Base-by-base conservation (phyloP, 2,888 invertebrate species). In the Drosophila rellima region DNA sequence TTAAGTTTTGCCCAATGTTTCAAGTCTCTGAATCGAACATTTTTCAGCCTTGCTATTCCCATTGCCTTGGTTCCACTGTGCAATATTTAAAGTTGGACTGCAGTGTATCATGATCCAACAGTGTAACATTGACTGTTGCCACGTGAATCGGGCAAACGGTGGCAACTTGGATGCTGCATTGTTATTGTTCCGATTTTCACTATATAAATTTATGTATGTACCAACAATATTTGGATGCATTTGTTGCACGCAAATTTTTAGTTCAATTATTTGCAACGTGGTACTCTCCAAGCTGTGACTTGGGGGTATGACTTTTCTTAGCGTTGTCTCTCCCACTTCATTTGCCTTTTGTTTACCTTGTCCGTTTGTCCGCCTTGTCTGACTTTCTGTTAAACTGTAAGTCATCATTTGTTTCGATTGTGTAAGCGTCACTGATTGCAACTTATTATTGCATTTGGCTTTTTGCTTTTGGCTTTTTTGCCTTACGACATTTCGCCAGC, bases 401-500 rank as follows among this genome's bases (percentile, higher is more conserved):
- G 44, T 45, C 44, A 56, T 56, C 23, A 45, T 15, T 29, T 10
- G 3, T 23, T 35, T 17, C 26, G 17, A 66, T 66, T 66, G 52
- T 61, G 65, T 61, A 66, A 65, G 50, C 40, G 15, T 20, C 29
- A 39, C 52, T 61, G 61, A 66, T 66, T 66, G 65, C 65, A 15
- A 61, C 48, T 61, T 48, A 33, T 40, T 47, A 62, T 63, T 61
- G 29, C 59, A 37, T 56, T 45, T 17, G 6, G 26, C 26, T 26
- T 26, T 6, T 26, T 23, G 23, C n/a, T 23, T 7, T 26, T 26
- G 26, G n/a, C n/a, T 26, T 26, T 26, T 39, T 29, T 11, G 18
- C 23, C 18, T 18, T 29, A 18, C 54, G 54, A 54, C 54, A 54
- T 31, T 40, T 54, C 18, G 39, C 52, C 51, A 39, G 23, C 10